Conservation (phyloP, 2,888 invertebrate genomes). For the Melinopterus prodromus region DNA sequence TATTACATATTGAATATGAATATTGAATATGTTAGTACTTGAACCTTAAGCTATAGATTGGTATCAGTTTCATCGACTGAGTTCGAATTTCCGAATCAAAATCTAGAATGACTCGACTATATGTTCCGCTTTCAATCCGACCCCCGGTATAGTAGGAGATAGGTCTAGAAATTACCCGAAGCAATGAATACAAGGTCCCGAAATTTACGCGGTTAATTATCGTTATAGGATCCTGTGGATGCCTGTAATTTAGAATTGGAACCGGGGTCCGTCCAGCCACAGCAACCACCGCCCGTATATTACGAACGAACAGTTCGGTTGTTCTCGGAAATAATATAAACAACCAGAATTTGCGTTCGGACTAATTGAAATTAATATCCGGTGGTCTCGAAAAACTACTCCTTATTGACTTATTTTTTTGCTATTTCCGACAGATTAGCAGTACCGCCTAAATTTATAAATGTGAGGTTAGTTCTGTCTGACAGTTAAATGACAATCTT, state of each 20-base stretch:
- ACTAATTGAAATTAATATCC: neutral
- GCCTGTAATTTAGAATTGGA: constrained; percentile 4
- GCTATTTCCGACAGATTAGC: too few species aligned
- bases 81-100: too few species aligned
- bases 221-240: neutral
- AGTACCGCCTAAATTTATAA: too few species aligned
- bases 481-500: too few species aligned
- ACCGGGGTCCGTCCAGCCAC: constrained; percentile 4
- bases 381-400: neutral
- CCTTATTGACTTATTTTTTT: neutral
- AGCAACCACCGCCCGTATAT: neutral
- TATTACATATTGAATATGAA: too few species aligned
- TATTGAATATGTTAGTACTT: too few species aligned
- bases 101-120: too few species aligned
- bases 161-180: neutral
- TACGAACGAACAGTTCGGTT: neutral
- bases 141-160: neutral
- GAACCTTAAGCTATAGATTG: too few species aligned
- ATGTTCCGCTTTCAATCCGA: too few species aligned
- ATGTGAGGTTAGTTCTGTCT: too few species aligned
- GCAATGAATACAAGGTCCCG: neutral
- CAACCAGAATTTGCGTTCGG: neutral
- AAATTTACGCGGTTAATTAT: neutral
- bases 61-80: too few species aligned
- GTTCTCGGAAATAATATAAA: too few species aligned